Evolutionary conservation across 2,113 vertebrate genomes (phyloP).

Genomic region (Anhinga anhinga): DNA sequence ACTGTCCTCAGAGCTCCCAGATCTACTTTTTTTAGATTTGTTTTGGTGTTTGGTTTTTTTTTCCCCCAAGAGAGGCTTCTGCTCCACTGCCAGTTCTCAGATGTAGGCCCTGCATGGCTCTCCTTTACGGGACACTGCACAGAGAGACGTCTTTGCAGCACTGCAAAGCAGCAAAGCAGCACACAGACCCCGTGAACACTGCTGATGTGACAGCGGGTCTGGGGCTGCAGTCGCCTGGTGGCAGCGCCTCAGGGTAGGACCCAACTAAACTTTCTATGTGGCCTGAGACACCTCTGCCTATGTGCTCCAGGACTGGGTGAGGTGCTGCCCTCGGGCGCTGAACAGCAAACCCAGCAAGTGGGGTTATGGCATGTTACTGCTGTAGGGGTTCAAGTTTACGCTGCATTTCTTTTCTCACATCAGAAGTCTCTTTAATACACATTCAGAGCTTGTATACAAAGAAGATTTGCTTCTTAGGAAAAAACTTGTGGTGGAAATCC

Average conservation of each 20-base stretch:
- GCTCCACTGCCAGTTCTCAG: accelerated
- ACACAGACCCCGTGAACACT: accelerated
- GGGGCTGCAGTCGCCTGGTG: background rate
- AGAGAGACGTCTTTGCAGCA: background rate
- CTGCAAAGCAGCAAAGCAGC: background rate
- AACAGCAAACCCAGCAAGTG: background rate
- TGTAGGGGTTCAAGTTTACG: background rate
- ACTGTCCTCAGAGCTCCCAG: background rate
- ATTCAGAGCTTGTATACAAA: background rate
- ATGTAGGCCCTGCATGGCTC: accelerated
- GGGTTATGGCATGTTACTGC: background rate
- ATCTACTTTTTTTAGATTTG: background rate
- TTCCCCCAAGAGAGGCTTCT: background rate
- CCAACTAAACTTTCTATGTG: background rate
- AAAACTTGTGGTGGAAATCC: background rate
- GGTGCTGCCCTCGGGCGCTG: background rate
- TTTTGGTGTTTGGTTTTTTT: background rate
- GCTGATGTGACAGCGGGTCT: background rate
- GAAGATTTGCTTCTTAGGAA: background rate
- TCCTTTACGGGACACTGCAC: background rate
- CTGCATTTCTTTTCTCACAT: background rate
- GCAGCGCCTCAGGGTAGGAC: background rate
- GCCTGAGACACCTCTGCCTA: conserved; percentile 9
- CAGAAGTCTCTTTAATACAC: background rate
- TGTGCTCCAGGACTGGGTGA: background rate